Evolutionary conservation across 2,797 vertebrate genomes (phyloP), one percentile per base, ranked within the genome.

Genomic region (Vireo griseus): DNA sequence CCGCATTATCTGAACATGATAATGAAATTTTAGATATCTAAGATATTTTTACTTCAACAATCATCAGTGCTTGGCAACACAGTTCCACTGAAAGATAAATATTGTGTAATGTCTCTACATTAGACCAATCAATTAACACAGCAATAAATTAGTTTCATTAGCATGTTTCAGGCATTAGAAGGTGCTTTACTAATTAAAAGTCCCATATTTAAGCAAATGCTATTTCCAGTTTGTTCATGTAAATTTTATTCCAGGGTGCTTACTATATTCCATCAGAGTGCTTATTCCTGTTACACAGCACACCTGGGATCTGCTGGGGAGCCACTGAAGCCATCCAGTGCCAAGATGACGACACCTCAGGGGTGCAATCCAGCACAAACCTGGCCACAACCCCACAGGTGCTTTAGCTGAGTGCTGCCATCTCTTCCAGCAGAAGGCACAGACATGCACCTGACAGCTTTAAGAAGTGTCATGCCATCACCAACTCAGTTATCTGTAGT

Each of bases 101-200:
- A 95, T 63, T 95, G 80, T 66, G 55, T n/a, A 94, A 91, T 26
- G 39, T 51, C 59, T 92, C 72, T 75, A 74, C 44, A 55, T 55
- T 85, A 89, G 68, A 93, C 90, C 86, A 92, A 83, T 92, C 75
- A 91, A 94, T 86, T 88, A 91, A 87, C 78, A 44, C n/a, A 47
- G 91, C 54, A 92, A 96, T 92, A 95, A 95, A 92, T 97, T 88
- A 80, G 57, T 79, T 93, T 83, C 84, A 91, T 96, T 96, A 95
- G 50, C 81, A 72, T n/a, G 44, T 76, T 93, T 89, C 84, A 93
- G 84, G 77, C 81, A 86, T 94, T 90, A 90, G 55, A 47, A 95
- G 62, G 37, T 86, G 78, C 81, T 93, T 91, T 94, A 20, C 86
- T 95, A 83, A 96, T 95, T 89, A 95, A 3, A 94, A 91, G 52